Base-by-base conservation (phyloP, 2,888 invertebrate genomes). In the Phyllotreta cruciferae region DNA sequence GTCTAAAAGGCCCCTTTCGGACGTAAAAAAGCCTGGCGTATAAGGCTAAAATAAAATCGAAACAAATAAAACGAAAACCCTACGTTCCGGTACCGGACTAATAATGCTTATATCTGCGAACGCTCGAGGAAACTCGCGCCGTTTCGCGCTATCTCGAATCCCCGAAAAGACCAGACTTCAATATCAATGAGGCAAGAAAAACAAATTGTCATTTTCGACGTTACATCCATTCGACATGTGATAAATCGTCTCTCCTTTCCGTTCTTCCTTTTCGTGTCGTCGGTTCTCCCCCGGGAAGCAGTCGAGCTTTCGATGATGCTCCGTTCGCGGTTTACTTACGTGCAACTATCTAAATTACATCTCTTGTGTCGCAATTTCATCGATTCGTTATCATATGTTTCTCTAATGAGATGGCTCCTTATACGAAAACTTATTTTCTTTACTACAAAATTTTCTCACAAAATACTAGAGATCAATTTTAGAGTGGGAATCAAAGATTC, bases 141-240 rank as follows among this genome's bases (percentile, higher is more conserved):
- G 57, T 56, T 57, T 36, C 37, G 24, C 11, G 49, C 63, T 54
- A 58, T 63, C 53, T 49, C 35, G 24, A 49, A 54, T 58, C 54
- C 58, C 54, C 11, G 11, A 54, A 38, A 52, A 58, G 54, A 63
- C 63, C 42, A 63, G 57, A 56, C 64, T 60, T 73, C 75, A 74
- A 73, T 75, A 75, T 76, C 75, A 78, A 75, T 77, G 75, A 74
- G 70, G 62, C 74, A 72, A 70, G 73, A 71, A 74, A 76, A 77
- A 77, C 75, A 76, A 75, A 77, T 75, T 75, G 77, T 77, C 75
- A 77, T 76, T 76, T 73, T 70, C 73, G 73, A 71, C 71, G 72
- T 72, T 67, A 70, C 71, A 70, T 73, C 71, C 70, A 66, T 71
- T 71, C 70, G 71, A 68, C 70, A 60, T 64, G 71, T 75, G 75